Conservation (phyloP, 2,888 invertebrate species). For the Drosophila meridionalis region DNA sequence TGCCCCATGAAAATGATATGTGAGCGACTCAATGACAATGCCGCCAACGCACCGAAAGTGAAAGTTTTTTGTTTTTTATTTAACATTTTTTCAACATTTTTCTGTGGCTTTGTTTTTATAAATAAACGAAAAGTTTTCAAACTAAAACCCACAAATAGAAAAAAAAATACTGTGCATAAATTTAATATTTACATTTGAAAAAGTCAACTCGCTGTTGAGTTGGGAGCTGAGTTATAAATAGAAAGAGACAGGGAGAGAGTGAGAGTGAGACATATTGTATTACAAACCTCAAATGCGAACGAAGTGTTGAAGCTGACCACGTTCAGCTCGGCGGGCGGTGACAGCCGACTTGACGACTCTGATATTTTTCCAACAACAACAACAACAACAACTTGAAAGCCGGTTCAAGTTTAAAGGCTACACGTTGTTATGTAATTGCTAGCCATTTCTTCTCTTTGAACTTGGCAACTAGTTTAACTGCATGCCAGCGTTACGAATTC, state of each 20-base stretch:
- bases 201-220: constrained; percentile 2
- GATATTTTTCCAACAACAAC: background rate
- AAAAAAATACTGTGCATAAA: constrained; percentile 55
- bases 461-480: constrained; percentile 49
- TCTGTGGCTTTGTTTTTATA: constrained; percentile 44
- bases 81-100: background rate
- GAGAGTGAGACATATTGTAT: constrained; percentile 22
- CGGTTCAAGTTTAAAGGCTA: constrained; percentile 68
- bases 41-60: constrained; percentile 66
- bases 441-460: constrained; percentile 67
- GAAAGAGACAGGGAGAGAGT: constrained; percentile 10
- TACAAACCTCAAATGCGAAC: constrained; percentile 47
- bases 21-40: constrained; percentile 35
- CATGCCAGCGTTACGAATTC: constrained; percentile 41
- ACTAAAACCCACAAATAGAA: constrained; percentile 22
- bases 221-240: background rate
- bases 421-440: constrained; percentile 68
- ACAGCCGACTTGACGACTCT: constrained; percentile 8
- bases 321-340: constrained; percentile 10
- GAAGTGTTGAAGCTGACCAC: constrained; percentile 15
- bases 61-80: constrained; percentile 53
- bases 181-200: constrained; percentile 43
- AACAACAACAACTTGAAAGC: constrained; percentile 13
- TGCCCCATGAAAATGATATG: constrained; percentile 31
- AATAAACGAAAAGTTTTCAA: constrained; percentile 35